These are phyloP conservation scores for Etheostoma spectabile DNA, from an alignment of 2,113 vertebrate species.

Conservation along the genomic window DNA sequence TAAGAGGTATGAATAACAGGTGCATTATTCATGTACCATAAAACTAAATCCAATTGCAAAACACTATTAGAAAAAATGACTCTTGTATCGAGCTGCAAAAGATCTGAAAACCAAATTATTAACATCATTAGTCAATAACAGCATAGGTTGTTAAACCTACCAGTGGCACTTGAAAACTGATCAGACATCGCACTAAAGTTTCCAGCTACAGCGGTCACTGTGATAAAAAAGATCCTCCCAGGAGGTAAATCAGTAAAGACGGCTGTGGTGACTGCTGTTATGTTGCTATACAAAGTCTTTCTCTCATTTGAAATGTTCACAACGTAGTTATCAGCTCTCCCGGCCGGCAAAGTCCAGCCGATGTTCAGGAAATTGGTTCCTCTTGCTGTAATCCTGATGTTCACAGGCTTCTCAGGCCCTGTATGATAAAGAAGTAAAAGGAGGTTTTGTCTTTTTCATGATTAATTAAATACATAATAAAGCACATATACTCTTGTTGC, in stretches of 20 bases:
- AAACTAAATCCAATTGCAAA: background rate
- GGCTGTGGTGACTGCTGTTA: rapidly evolving
- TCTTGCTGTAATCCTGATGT: background rate
- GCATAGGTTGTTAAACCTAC: slow-evolving; percentile 48
- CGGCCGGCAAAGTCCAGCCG: slow-evolving; percentile 52
- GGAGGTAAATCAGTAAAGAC: slow-evolving; percentile 31
- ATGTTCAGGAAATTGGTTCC: slow-evolving; percentile 41
- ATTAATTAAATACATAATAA: background rate
- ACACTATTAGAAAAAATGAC: background rate
- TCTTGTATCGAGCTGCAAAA: background rate
- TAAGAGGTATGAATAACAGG: slow-evolving; percentile 22
- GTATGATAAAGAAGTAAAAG: background rate
- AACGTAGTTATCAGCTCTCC: slow-evolving; percentile 13
- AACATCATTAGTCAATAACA: background rate
- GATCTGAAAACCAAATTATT: background rate
- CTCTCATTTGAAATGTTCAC: slow-evolving; percentile 25
- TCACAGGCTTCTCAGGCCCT: slow-evolving; percentile 60
- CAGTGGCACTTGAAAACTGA: slow-evolving; percentile 45
- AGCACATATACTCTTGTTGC: background rate
- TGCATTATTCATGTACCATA: background rate
- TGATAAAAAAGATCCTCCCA: slow-evolving; percentile 52
- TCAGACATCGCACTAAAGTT: background rate
- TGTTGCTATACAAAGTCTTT: rapidly evolving
- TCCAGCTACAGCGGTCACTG: slow-evolving; percentile 65
- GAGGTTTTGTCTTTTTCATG: background rate